Conservation (phyloP, 2,888 invertebrate genomes). For the Drosophila pegasa region DNA sequence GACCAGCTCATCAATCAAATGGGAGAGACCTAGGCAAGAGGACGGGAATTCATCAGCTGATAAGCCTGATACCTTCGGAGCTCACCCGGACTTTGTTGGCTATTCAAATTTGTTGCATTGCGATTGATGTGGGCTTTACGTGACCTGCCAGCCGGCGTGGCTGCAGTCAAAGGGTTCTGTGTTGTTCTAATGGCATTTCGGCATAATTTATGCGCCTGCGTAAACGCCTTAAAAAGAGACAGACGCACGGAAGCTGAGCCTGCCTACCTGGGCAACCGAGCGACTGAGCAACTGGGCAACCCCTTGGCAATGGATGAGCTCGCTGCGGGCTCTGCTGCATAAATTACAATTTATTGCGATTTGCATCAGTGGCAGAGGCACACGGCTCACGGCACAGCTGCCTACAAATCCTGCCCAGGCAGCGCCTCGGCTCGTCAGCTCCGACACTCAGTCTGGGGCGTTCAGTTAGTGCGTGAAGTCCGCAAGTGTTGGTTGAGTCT, state of each 20-base stretch:
- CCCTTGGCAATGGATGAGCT: slow-evolving; percentile 36
- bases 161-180: slow-evolving; percentile 60
- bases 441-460: slow-evolving; percentile 3
- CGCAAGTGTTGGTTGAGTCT: slow-evolving; percentile 55
- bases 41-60: slow-evolving; percentile 70
- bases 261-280: slow-evolving; percentile 46
- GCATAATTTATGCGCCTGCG: slow-evolving; percentile 83
- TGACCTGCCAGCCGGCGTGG: slow-evolving; percentile 65
- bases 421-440: slow-evolving; percentile 7
- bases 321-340: slow-evolving; percentile 68
- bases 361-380: slow-evolving; percentile 71
- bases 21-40: slow-evolving; percentile 51
- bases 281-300: slow-evolving; percentile 40
- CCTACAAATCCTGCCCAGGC: slow-evolving; percentile 50
- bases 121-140: slow-evolving; percentile 82
- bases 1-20: slow-evolving; percentile 74
- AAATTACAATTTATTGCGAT: slow-evolving; percentile 83
- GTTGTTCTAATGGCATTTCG: slow-evolving; percentile 28
- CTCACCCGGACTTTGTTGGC: slow-evolving; percentile 27
- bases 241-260: slow-evolving; percentile 44
- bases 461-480: slow-evolving; percentile 71
- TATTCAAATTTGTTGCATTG: slow-evolving; percentile 51
- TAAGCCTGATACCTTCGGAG: slow-evolving; percentile 61
- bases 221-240: slow-evolving; percentile 72
- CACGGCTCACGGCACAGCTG: slow-evolving; percentile 50